These are phyloP conservation scores for Clunio marinus DNA, from an alignment of 2,888 invertebrate genomes.

Conservation along the genomic window DNA sequence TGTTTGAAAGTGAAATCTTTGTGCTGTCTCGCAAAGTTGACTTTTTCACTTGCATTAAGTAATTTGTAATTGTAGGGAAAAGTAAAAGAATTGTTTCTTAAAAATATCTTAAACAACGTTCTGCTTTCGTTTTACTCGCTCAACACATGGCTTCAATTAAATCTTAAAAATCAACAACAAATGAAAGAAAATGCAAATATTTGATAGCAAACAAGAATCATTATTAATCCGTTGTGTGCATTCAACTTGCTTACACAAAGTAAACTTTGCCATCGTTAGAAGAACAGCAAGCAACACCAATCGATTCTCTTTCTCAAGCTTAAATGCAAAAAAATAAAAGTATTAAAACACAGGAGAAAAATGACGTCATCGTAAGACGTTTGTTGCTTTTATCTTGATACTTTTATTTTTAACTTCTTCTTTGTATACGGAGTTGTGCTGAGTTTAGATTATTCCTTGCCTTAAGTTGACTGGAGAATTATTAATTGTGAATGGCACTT, in stretches of 20 bases:
- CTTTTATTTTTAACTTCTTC: neutral
- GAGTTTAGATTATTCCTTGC: no score
- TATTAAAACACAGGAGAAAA: neutral
- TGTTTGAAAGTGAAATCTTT: neutral
- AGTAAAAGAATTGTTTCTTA: neutral
- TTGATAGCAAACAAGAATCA: constrained; percentile 1
- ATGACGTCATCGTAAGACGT: constrained; percentile 5
- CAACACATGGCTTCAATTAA: neutral
- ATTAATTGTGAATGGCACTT: no score
- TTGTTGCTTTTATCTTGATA: neutral
- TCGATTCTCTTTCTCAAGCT: no score
- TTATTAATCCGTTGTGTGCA: neutral
- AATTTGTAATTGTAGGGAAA: no score
- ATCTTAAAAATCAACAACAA: neutral
- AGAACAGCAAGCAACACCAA: neutral
- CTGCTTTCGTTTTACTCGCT: neutral
- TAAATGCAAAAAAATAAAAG: neutral
- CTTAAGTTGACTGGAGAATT: no score
- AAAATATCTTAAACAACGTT: neutral
- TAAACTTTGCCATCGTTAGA: neutral
- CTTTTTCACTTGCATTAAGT: no score
- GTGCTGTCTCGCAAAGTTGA: no score
- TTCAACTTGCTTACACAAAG: neutral
- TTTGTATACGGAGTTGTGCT: no score
- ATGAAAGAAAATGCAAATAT: neutral